Conservation (phyloP, 2,113 vertebrate genomes). For the Glaucomys volans region DNA sequence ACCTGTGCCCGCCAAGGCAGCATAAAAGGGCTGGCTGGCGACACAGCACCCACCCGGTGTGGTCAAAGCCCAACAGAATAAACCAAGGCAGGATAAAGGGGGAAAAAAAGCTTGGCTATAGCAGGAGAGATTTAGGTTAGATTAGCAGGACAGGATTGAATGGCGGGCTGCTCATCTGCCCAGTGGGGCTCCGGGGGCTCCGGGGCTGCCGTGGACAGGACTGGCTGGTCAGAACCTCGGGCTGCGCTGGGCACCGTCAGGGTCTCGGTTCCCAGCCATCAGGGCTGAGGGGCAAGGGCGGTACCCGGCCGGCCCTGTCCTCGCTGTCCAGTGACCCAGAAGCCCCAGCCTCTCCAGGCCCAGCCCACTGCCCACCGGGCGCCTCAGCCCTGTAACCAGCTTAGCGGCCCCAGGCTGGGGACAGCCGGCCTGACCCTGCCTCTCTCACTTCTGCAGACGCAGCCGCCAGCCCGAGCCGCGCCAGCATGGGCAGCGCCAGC, state of each 20-base stretch:
- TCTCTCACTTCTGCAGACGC: conserved; percentile 70
- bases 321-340: conserved; percentile 88
- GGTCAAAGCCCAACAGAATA: neutral
- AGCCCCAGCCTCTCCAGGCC: conserved; percentile 39
- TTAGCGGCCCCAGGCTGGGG: conserved; percentile 80
- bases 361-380: conserved; percentile 57
- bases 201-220: neutral
- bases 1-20: too few relatives aligned
- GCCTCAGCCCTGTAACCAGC: conserved; percentile 82
- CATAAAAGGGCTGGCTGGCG: neutral
- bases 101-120: neutral
- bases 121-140: neutral
- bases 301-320: neutral
- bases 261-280: neutral
- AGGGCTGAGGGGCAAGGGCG: neutral
- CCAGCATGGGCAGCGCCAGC: conserved; percentile 91
- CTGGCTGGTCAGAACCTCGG: neutral
- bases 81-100: neutral
- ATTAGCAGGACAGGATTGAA: neutral
- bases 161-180: neutral
- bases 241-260: neutral
- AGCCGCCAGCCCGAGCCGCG: conserved; percentile 39
- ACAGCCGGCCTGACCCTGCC: conserved; percentile 58
- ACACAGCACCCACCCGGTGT: too few relatives aligned
- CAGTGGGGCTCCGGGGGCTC: neutral